Evolutionary conservation across 1,140 invertebrate genomes (phyloP).

Genomic region (Psix sp.): DNA sequence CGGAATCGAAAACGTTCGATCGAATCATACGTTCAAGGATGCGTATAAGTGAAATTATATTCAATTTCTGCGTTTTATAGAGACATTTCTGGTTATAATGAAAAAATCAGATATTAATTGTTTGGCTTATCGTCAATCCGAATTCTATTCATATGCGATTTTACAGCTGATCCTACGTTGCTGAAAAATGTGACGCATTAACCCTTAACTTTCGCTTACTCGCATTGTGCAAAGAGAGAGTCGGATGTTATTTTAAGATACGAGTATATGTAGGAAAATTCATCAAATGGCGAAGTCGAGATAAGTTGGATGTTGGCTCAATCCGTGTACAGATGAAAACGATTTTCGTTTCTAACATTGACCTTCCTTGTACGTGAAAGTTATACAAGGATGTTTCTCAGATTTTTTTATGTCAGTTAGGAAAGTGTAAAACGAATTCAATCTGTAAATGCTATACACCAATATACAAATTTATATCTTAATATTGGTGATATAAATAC

Average conservation of each 20-base stretch:
- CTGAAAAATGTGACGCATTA: constrained; percentile 12
- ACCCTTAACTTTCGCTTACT: constrained; percentile 31
- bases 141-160: no score
- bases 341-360: no score
- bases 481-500: no score
- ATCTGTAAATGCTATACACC: no score
- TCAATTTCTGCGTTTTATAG: constrained; percentile 15
- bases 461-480: no score
- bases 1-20: constrained; percentile 29
- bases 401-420: no score
- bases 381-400: no score
- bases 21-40: constrained; percentile 38
- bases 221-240: constrained; percentile 23
- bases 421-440: no score
- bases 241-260: constrained; percentile 10
- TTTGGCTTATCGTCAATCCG: background rate
- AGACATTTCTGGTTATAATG: background rate
- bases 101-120: background rate
- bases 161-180: constrained; percentile 28
- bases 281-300: constrained; percentile 17
- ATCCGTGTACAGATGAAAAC: no score
- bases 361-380: no score
- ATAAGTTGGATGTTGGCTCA: constrained; percentile 14
- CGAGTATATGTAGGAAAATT: constrained; percentile 12
- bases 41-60: constrained; percentile 26